These are phyloP conservation scores for Saturnia pavonia DNA, from an alignment of 2,888 invertebrate species.

Conservation along the genomic window DNA sequence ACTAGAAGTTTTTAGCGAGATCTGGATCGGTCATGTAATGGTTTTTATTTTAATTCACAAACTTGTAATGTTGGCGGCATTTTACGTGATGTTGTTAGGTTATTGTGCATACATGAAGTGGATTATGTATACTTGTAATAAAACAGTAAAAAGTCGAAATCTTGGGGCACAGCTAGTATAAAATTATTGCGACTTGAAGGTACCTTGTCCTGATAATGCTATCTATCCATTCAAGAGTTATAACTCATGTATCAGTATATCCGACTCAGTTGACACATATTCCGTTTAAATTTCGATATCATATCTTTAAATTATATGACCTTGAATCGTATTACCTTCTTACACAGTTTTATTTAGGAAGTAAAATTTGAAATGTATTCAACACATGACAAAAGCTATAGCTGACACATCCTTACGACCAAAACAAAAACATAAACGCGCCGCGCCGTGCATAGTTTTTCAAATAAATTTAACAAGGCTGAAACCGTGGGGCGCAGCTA, in stretches of 20 bases:
- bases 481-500: no score
- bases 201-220: not conserved
- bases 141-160: no score
- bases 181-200: not conserved
- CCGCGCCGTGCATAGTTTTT: no score
- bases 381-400: not conserved
- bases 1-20: no score
- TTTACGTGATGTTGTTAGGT: no score
- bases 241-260: slow-evolving; percentile 4
- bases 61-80: no score
- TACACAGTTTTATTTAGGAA: not conserved
- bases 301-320: slow-evolving; percentile 5
- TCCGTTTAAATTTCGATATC: slow-evolving; percentile 13
- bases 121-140: no score
- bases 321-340: not conserved
- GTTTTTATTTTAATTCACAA: no score
- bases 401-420: not conserved
- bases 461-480: no score
- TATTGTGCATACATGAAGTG: no score
- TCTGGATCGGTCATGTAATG: no score
- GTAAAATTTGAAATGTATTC: not conserved
- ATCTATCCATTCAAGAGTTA: not conserved
- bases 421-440: not conserved
- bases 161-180: no score
- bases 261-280: slow-evolving; percentile 11